These are phyloP conservation scores for Amphiprion clarkii DNA, from an alignment of 2,797 vertebrate genomes.

Conservation along the genomic window DNA sequence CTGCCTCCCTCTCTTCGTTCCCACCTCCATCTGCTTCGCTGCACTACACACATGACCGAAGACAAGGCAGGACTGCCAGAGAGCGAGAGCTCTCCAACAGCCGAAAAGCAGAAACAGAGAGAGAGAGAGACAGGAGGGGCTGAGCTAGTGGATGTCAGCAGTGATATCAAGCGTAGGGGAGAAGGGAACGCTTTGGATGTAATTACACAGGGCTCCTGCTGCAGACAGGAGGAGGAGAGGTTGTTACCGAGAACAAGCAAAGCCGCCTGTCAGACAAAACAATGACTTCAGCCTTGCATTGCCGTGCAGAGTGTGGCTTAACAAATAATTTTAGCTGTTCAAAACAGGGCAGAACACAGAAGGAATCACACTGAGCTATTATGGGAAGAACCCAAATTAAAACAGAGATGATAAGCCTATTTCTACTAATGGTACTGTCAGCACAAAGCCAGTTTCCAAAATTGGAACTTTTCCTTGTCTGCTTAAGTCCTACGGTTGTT, in stretches of 20 bases:
- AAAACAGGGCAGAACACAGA: slow-evolving; percentile 11
- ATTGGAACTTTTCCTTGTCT: not conserved
- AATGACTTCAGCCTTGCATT: slow-evolving; percentile 54
- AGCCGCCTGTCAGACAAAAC: slow-evolving; percentile 68
- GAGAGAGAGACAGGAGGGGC: slow-evolving; percentile 53
- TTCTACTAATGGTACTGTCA: not conserved
- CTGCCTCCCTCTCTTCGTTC: slow-evolving; percentile 33
- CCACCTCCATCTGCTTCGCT: slow-evolving; percentile 55
- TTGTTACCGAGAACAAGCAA: slow-evolving; percentile 59
- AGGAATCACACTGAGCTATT: slow-evolving; percentile 17
- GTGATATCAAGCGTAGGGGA: slow-evolving; percentile 78
- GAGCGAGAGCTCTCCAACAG: slow-evolving; percentile 52
- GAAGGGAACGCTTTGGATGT: slow-evolving; percentile 71
- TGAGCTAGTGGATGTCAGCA: slow-evolving; percentile 73
- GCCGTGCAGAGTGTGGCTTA: slow-evolving; percentile 35
- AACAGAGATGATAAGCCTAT: slow-evolving; percentile 10
- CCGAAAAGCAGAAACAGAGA: slow-evolving; percentile 21
- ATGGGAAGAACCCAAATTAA: slow-evolving; percentile 31
- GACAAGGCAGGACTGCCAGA: slow-evolving; percentile 59
- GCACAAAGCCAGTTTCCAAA: slow-evolving; percentile 4
- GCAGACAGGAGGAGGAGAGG: slow-evolving; percentile 57
- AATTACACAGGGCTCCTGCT: slow-evolving; percentile 77
- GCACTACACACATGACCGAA: slow-evolving; percentile 55
- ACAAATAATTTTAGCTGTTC: slow-evolving; percentile 51
- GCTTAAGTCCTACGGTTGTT: not conserved